These are phyloP conservation scores for Anarhynchus alexandrinus DNA, from an alignment of 2,113 vertebrate species.

Conservation along the genomic window DNA sequence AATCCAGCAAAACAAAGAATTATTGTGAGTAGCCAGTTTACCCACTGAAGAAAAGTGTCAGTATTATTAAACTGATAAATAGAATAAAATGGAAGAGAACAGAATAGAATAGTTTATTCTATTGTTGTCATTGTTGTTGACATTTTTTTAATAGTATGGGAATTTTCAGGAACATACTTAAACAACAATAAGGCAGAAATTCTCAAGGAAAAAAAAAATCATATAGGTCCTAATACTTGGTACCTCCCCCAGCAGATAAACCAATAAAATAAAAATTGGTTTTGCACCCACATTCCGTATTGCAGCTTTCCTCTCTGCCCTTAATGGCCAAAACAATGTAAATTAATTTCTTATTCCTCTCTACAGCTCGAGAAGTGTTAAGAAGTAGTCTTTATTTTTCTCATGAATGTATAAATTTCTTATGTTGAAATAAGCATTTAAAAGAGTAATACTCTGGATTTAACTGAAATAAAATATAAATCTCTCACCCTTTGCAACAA, in stretches of 20 bases:
- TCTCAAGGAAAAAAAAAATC: neutral
- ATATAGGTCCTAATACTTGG: neutral
- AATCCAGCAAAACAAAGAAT: neutral
- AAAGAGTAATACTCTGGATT: slow-evolving; percentile 23
- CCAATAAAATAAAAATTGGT: neutral
- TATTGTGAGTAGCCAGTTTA: neutral
- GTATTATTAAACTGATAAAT: neutral
- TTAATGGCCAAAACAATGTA: neutral
- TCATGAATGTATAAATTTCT: slow-evolving; percentile 18
- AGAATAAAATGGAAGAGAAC: neutral
- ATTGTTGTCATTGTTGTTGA: neutral
- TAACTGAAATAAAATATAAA: slow-evolving; percentile 30
- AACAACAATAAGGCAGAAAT: neutral
- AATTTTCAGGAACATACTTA: neutral
- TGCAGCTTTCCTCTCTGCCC: neutral
- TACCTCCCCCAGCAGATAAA: neutral
- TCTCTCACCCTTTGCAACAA: neutral
- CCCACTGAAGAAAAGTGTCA: neutral
- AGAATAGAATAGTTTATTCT: neutral
- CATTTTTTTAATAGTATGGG: neutral
- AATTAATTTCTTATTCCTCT: slow-evolving; percentile 27
- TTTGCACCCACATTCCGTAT: neutral
- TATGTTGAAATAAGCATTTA: neutral
- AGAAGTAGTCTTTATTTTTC: neutral
- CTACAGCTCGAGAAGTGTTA: neutral